Conservation (phyloP, 2,113 vertebrate species). For the Brachirus orientalis region DNA sequence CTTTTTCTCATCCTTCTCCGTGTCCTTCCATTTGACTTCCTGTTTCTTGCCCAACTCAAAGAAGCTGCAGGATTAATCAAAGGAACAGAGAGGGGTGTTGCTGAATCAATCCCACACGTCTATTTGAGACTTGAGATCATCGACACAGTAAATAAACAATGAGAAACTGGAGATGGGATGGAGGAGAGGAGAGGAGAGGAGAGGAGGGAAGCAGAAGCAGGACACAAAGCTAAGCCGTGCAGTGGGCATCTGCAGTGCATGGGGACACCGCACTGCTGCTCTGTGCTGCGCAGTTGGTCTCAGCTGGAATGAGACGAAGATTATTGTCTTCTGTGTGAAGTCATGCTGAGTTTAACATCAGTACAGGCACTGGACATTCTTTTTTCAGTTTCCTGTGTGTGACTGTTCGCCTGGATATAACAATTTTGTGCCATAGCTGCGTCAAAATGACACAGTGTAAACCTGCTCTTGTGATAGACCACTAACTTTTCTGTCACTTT, state of each 20-base stretch:
- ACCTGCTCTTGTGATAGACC: no score
- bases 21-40: constrained; percentile 30
- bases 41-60: constrained; percentile 2
- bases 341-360: constrained; percentile 41
- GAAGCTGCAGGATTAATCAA: constrained; percentile 68
- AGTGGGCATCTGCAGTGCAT: constrained; percentile 57
- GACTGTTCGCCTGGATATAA: constrained; percentile 14
- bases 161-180: constrained; percentile 41
- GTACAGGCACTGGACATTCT: constrained; percentile 5
- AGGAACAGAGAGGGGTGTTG: no score
- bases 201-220: not conserved
- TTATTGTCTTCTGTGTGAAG: constrained; percentile 46
- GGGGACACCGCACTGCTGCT: constrained; percentile 31
- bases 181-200: not conserved
- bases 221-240: constrained; percentile 50
- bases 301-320: constrained; percentile 42
- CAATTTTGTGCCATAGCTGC: not conserved
- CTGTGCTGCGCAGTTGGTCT: constrained; percentile 45
- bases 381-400: not conserved
- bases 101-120: constrained; percentile 72
- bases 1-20: constrained; percentile 5
- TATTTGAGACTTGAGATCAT: constrained; percentile 68
- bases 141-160: constrained; percentile 69
- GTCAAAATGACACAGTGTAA: no score
- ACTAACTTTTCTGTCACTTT: no score